A percentile compares a stretch with the other conserved stretches of the same genome.
Conservation (phyloP, 2,113 vertebrate species). For the Tragulus kanchil region DNA sequence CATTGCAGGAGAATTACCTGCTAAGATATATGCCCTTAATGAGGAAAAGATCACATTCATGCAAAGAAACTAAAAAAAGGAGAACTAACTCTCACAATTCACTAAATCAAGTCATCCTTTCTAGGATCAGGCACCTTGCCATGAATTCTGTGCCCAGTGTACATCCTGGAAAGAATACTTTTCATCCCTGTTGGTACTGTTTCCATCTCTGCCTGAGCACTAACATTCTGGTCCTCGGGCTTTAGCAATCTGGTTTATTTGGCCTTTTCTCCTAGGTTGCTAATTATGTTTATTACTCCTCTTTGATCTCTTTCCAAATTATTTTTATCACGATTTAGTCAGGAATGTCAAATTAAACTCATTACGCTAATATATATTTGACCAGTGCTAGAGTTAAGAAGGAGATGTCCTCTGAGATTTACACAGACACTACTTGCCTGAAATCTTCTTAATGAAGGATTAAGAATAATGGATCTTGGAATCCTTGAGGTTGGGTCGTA, state of each 20-base stretch:
- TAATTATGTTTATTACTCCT: constrained; percentile 67
- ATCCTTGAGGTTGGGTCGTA: background rate
- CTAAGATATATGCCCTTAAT: background rate
- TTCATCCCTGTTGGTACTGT: background rate
- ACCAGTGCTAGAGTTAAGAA: constrained; percentile 16
- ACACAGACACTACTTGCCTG: background rate
- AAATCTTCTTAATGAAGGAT: constrained; percentile 1
- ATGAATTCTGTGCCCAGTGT: background rate
- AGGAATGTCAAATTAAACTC: constrained; percentile 49
- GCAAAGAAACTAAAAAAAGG: background rate
- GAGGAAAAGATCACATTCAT: background rate
- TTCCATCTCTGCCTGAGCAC: background rate
- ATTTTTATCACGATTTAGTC: constrained; percentile 44
- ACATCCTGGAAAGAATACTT: background rate
- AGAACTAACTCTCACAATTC: background rate
- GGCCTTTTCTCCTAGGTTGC: background rate
- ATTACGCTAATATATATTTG: constrained; percentile 64
- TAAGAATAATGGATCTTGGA: background rate
- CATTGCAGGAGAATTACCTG: background rate
- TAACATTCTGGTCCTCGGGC: background rate
- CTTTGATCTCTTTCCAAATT: constrained; percentile 59
- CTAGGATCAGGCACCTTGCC: background rate
- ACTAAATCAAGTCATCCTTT: background rate
- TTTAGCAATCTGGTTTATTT: background rate
- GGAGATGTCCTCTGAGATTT: constrained; percentile 33